Percentiles rank a stretch among this genome's conserved stretches.
Conservation (phyloP, 2,888 invertebrate species). For the Eupeodes luniger region DNA sequence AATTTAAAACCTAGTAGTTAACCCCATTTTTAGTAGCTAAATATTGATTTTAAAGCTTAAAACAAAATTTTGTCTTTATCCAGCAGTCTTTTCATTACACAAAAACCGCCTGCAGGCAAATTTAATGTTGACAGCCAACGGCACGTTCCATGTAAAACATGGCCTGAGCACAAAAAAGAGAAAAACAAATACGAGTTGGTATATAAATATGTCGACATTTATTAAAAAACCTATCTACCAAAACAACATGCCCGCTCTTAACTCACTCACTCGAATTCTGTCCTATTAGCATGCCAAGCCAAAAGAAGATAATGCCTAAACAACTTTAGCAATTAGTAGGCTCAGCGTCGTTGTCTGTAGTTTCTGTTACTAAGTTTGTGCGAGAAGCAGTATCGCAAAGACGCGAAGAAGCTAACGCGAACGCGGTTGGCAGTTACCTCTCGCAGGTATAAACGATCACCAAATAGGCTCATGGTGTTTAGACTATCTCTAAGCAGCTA, state of each 20-base stretch:
- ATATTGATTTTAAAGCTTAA: not conserved
- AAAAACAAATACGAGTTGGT: not conserved
- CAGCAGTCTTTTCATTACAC: not conserved
- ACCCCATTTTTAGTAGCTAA: not conserved
- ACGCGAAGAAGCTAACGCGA: too few relatives aligned
- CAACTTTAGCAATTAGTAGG: constrained; percentile 66
- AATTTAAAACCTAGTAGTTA: not conserved
- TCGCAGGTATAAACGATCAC: constrained; percentile 46
- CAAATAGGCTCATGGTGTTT: constrained; percentile 40
- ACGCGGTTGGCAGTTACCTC: not conserved
- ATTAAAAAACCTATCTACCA: constrained; percentile 18
- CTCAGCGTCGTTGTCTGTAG: constrained; percentile 37
- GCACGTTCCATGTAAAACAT: constrained; percentile 13
- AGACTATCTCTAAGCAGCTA: constrained; percentile 53
- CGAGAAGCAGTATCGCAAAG: not conserved
- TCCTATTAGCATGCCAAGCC: constrained; percentile 36
- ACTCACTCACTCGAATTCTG: constrained; percentile 16
- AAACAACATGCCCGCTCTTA: constrained; percentile 10
- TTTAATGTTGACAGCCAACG: constrained; percentile 20
- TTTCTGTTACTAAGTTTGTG: constrained; percentile 21
- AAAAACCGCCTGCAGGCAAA: not conserved
- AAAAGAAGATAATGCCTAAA: constrained; percentile 10
- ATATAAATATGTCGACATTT: constrained; percentile 10
- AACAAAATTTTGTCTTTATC: not conserved
- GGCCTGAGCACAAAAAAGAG: not conserved